Percentiles rank a stretch among this genome's conserved stretches.
These are phyloP conservation scores for Halisarca cf. caerulea DNA, from an alignment of 37 sponge, comb jelly and placozoan genomes.

Conservation along the genomic window DNA sequence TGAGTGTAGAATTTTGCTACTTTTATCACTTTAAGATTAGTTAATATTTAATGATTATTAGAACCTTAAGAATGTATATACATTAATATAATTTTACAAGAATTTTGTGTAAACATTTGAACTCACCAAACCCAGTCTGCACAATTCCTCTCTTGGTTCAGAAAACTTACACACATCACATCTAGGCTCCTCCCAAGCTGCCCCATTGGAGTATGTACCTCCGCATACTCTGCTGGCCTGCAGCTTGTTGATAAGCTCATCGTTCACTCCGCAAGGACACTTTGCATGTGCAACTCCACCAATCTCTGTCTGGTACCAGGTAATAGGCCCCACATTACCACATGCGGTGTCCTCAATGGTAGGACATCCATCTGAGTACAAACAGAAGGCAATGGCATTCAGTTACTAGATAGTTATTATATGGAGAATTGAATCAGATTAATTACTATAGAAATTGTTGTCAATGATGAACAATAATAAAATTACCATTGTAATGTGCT, in stretches of 20 bases:
- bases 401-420: no score
- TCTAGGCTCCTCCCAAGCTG: slow-evolving; percentile 31
- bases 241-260: background rate
- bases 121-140: slow-evolving; percentile 40
- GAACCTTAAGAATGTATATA: no score
- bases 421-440: no score
- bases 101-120: no score
- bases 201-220: slow-evolving; percentile 47
- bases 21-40: no score
- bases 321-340: background rate
- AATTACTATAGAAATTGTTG: no score
- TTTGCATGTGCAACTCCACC: background rate
- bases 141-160: slow-evolving; percentile 16
- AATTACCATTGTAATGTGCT: no score
- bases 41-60: no score
- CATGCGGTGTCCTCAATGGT: background rate
- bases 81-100: no score
- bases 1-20: no score
- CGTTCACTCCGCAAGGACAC: slow-evolving; percentile 45
- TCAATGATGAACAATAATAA: no score
- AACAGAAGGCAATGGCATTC: no score
- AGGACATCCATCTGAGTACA: slow-evolving; percentile 25
- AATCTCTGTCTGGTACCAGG: slow-evolving; percentile 48
- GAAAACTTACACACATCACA: slow-evolving; percentile 33
- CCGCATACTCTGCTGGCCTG: slow-evolving; percentile 47